Conservation (phyloP, 2,888 invertebrate species). For the Trissolcus japonicus region DNA sequence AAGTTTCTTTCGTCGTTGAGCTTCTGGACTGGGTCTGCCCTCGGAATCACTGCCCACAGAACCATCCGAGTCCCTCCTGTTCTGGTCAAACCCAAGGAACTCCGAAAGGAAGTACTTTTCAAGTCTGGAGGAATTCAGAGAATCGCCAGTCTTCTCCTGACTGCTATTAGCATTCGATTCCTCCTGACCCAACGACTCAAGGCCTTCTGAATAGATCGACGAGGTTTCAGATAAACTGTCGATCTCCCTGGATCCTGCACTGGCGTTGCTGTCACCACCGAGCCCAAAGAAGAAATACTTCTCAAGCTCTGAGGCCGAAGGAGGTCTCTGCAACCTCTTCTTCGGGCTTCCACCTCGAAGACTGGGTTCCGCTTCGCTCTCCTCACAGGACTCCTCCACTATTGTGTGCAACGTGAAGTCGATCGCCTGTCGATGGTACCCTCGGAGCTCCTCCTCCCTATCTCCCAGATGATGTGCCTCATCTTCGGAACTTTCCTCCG, state of each 20-base stretch:
- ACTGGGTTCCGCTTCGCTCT: slow-evolving; percentile 87
- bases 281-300: slow-evolving; percentile 93
- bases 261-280: slow-evolving; percentile 84
- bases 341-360: slow-evolving; percentile 71
- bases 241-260: slow-evolving; percentile 76
- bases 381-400: slow-evolving; percentile 95
- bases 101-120: slow-evolving; percentile 94
- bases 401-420: slow-evolving; percentile 95
- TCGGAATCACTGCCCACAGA: slow-evolving; percentile 95
- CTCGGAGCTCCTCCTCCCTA: slow-evolving; percentile 88
- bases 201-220: slow-evolving; percentile 89
- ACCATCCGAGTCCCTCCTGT: slow-evolving; percentile 87
- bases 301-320: slow-evolving; percentile 89
- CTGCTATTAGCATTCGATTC: slow-evolving; percentile 69
- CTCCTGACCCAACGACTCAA: slow-evolving; percentile 83
- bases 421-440: slow-evolving; percentile 88
- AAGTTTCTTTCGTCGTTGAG: slow-evolving; percentile 86
- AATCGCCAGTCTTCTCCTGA: slow-evolving; percentile 79
- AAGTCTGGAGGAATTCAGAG: slow-evolving; percentile 84
- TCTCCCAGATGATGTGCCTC: slow-evolving; percentile 78
- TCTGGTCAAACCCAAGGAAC: slow-evolving; percentile 88
- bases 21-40: slow-evolving; percentile 90
- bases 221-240: slow-evolving; percentile 86
- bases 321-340: slow-evolving; percentile 81
- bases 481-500: slow-evolving; percentile 83